Evolutionary conservation across 1,140 invertebrate genomes (phyloP).

Genomic region (Brachionus asplanchnoidis): DNA sequence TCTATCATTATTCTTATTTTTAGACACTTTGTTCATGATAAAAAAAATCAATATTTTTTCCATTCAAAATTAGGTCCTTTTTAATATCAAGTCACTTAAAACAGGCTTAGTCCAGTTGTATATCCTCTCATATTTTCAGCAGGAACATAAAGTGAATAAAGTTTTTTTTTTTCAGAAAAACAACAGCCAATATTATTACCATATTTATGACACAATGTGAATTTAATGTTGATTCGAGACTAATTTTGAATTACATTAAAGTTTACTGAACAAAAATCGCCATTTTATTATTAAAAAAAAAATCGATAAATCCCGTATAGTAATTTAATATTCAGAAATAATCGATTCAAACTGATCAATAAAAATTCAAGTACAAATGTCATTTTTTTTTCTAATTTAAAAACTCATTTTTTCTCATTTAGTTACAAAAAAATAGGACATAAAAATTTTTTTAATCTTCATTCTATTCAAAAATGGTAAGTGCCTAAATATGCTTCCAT

Average conservation of each 20-base stretch:
- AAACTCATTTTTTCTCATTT: neutral
- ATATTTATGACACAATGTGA: neutral
- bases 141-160: neutral
- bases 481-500: neutral
- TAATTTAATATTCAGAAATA: neutral
- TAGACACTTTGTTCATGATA: neutral
- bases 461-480: neutral
- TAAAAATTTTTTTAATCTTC: neutral
- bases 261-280: neutral
- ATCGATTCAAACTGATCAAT: neutral
- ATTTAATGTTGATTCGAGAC: neutral
- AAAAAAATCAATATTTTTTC: neutral
- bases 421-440: neutral
- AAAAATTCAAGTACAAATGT: slow-evolving; percentile 7
- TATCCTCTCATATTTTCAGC: neutral
- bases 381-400: neutral
- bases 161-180: neutral
- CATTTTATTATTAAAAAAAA: neutral
- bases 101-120: neutral
- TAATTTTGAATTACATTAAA: slow-evolving; percentile 1
- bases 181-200: neutral
- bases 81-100: neutral
- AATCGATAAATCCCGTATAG: neutral
- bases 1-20: neutral
- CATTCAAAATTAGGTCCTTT: neutral